Conservation (phyloP, 2,888 invertebrate species). For the Dermolepida albohirtum region DNA sequence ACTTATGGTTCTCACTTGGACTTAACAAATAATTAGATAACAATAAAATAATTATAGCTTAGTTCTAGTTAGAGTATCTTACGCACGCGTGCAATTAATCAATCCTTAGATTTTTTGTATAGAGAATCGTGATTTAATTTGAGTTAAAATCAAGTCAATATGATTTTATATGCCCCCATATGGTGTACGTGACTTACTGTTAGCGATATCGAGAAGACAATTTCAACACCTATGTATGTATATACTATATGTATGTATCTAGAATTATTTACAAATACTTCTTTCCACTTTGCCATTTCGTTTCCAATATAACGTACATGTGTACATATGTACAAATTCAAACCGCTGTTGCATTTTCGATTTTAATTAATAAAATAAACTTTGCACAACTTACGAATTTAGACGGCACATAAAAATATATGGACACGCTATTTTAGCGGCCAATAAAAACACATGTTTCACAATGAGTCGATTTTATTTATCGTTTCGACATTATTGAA, state of each 20-base stretch:
- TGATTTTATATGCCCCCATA: neutral
- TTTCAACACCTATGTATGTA: neutral
- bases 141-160: constrained; percentile 6
- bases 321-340: no score
- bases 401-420: no score
- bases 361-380: no score
- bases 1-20: no score
- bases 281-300: neutral
- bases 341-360: no score
- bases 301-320: neutral
- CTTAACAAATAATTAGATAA: no score
- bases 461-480: constrained; percentile 10
- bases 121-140: constrained; percentile 18
- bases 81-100: neutral
- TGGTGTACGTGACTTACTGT: constrained; percentile 8
- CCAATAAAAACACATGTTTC: constrained; percentile 6
- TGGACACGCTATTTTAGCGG: neutral
- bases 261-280: constrained; percentile 1
- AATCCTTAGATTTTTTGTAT: neutral
- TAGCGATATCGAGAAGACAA: constrained; percentile 3
- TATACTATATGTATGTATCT: neutral
- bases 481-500: constrained; percentile 13
- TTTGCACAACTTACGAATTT: no score
- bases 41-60: no score
- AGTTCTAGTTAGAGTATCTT: no score